phyloP scores from a whole-genome alignment of 1,140 invertebrate species.

The Catajapyx aquilonaris region DNA sequence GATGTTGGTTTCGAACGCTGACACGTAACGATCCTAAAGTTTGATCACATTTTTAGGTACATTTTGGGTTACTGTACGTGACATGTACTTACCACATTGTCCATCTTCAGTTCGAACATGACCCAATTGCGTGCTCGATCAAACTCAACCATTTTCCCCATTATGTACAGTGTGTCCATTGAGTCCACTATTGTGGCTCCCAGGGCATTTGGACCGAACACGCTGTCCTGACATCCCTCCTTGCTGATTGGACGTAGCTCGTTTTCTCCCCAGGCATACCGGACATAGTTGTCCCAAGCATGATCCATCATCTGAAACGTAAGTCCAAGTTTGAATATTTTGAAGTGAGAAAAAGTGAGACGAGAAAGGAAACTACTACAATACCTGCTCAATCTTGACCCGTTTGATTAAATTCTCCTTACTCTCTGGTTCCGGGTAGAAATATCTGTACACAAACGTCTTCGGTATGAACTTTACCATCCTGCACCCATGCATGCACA shows the following conservation, averaged over 20 bases:
- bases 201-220: constrained; percentile 70
- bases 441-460: no score
- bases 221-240: constrained; percentile 69
- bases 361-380: not conserved
- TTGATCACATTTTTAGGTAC: constrained; percentile 9
- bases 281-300: constrained; percentile 86
- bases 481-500: no score
- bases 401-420: no score
- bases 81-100: constrained; percentile 51
- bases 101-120: constrained; percentile 59
- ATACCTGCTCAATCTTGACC: not conserved
- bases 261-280: constrained; percentile 96
- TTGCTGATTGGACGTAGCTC: constrained; percentile 85
- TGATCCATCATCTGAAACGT: constrained; percentile 85
- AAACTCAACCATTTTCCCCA: constrained; percentile 88
- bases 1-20: constrained; percentile 97
- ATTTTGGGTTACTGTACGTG: no score
- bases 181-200: constrained; percentile 95
- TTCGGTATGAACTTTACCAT: no score
- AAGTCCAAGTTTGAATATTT: no score
- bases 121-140: constrained; percentile 86
- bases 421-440: no score
- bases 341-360: no score
- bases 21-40: constrained; percentile 68
- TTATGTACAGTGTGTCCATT: constrained; percentile 90